These are phyloP conservation scores for Tipula helvola DNA, from an alignment of 2,888 invertebrate genomes.

Conservation along the genomic window DNA sequence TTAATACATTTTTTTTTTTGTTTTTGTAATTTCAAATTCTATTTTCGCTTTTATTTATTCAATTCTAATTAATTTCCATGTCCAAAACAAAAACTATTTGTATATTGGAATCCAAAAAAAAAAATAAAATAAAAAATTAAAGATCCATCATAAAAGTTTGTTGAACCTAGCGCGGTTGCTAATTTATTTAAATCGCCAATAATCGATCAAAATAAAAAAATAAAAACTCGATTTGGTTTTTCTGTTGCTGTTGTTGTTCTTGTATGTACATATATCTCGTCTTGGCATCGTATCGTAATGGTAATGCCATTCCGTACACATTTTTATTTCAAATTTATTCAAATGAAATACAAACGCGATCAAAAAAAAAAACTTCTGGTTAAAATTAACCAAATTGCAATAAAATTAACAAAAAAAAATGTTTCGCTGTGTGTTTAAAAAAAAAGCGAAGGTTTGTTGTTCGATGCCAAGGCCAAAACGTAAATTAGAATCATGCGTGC, in stretches of 20 bases:
- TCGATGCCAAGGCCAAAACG: slow-evolving; percentile 7
- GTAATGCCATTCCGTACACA: not conserved
- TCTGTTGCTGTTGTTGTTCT: not conserved
- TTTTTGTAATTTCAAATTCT: not conserved
- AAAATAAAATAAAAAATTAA: not conserved
- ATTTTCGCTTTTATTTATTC: not conserved
- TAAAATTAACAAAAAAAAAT: slow-evolving; percentile 5
- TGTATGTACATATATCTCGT: not conserved
- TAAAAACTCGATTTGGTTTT: not conserved
- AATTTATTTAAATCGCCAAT: not conserved
- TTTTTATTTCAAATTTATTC: slow-evolving; percentile 4
- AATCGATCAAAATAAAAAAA: not conserved
- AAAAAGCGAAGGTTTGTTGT: slow-evolving; percentile 6
- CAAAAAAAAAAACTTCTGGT: not conserved
- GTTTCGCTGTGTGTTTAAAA: not conserved
- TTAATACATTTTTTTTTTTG: not conserved
- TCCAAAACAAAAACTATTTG: not conserved
- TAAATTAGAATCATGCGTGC: slow-evolving; percentile 9
- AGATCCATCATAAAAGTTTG: not conserved
- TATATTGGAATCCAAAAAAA: not conserved
- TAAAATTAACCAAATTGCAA: slow-evolving; percentile 8
- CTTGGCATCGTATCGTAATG: not conserved
- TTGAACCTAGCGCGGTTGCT: not conserved
- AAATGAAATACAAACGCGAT: not conserved
- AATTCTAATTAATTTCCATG: not conserved